Evolutionary conservation across 2,888 invertebrate genomes (phyloP).

Genomic region (Hypolimnas misippus): DNA sequence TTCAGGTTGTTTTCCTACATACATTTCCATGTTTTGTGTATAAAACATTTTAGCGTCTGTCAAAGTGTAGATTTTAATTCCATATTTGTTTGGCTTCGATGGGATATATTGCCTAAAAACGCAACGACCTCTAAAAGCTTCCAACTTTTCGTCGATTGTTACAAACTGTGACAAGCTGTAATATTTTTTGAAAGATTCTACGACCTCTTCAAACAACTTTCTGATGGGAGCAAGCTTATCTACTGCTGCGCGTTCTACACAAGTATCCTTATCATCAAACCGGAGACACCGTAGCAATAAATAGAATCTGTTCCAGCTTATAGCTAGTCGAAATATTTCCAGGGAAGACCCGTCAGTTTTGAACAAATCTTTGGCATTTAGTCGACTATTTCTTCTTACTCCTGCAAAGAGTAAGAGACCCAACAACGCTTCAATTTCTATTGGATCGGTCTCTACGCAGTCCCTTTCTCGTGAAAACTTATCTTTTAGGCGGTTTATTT

Average conservation of each 20-base stretch:
- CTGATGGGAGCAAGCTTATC: constrained; percentile 38
- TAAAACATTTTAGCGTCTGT: constrained; percentile 38
- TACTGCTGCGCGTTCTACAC: constrained; percentile 17
- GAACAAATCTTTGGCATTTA: constrained; percentile 37
- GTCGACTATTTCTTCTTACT: constrained; percentile 30
- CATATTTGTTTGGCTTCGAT: constrained; percentile 43
- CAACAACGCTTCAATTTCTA: constrained; percentile 35
- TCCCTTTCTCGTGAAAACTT: constrained; percentile 33
- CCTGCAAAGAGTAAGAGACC: constrained; percentile 42
- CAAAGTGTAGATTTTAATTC: constrained; percentile 41
- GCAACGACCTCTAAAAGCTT: constrained; percentile 39
- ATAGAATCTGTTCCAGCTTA: constrained; percentile 1
- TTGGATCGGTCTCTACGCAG: constrained; percentile 26
- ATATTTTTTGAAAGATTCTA: constrained; percentile 33
- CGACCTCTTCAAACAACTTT: constrained; percentile 37
- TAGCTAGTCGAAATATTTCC: constrained; percentile 38
- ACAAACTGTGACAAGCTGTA: constrained; percentile 35
- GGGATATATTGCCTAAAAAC: constrained; percentile 37
- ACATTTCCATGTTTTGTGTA: too few relatives aligned
- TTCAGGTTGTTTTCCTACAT: too few relatives aligned
- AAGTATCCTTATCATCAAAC: constrained; percentile 16
- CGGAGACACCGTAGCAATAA: background rate
- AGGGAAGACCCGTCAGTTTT: constrained; percentile 38
- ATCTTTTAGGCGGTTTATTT: constrained; percentile 10
- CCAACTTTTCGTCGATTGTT: constrained; percentile 39